A percentile compares a stretch with the other conserved stretches of the same genome.
Conservation (phyloP, 2,113 vertebrate genomes). For the Entomyzon cyanotis region DNA sequence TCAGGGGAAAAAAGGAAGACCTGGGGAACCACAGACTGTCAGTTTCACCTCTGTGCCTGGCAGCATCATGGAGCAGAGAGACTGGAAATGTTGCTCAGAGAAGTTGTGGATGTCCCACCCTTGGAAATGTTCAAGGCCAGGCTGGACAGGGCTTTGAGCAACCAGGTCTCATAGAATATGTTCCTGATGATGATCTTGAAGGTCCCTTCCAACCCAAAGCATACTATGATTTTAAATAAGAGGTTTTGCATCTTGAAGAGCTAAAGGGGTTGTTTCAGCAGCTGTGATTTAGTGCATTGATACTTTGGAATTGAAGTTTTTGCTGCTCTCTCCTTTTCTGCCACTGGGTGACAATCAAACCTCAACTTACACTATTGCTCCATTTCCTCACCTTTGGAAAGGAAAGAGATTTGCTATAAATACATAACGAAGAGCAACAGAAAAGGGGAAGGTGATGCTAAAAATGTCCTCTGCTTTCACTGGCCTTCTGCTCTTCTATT, state of each 20-base stretch:
- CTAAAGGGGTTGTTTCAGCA: background rate
- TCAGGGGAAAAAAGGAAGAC: background rate
- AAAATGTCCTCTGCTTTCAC: background rate
- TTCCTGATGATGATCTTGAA: background rate
- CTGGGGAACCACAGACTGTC: background rate
- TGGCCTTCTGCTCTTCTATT: background rate
- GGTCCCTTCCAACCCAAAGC: background rate
- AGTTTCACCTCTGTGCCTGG: background rate
- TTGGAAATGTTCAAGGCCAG: background rate
- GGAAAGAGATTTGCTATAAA: background rate
- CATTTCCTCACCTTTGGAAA: background rate
- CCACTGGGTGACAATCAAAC: conserved; percentile 49
- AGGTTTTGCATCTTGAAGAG: background rate
- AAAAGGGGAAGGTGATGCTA: background rate
- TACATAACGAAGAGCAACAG: background rate
- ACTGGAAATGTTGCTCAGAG: background rate
- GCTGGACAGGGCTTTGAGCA: background rate
- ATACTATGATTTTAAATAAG: background rate
- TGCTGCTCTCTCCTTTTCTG: background rate
- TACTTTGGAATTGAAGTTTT: background rate
- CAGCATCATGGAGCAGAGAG: background rate
- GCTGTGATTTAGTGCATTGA: background rate
- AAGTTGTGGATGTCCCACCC: background rate
- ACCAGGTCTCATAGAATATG: rapidly evolving
- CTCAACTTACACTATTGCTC: background rate